Evolutionary conservation across 2,797 vertebrate genomes (phyloP), one percentile per base, ranked within the genome.

Genomic region (Craterocephalus amniculus): DNA sequence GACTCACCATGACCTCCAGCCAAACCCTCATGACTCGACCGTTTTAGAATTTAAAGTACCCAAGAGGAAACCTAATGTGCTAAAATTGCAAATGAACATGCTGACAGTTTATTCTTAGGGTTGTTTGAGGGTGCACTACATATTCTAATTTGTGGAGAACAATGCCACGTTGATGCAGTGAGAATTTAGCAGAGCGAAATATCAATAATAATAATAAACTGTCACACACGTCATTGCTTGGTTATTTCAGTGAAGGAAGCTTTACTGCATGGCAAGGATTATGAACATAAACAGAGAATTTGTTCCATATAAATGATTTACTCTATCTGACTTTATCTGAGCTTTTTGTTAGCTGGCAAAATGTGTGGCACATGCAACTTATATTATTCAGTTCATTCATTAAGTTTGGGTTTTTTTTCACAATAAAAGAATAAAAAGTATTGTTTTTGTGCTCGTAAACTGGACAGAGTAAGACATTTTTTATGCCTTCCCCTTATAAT

Each of bases 1-100:
- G 88, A 90, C 80, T 90, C 87, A 89, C 76, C 38, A 4, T 67
- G 79, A 89, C 87, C 85, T 86, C 79, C 82, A 81, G 87, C 84
- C 84, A 87, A 89, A 87, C 56, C 75, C 34, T 74, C 67, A 36
- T 81, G 73, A 79, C 74, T 48, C 66, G 67, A 71, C 45, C 27
- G 52, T 36, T 82, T 80, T 55, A 75, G 70, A 74, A 49, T 82
- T 79, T 55, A 73, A 74, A 45, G 72, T 45, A 55, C 71, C 69
- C 55, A n/a, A 40, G 70, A 70, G 75, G 54, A 58, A 72, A 84
- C 81, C 60, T 26, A 67, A 85, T 68, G 72, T 31, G 69, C 51
- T 6, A 29, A 75, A 58, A 79, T 73, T 40, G 81, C 58, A 70
- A 76, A 75, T 4, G 20, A 27, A 29, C 20, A 36, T 16, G 48